phyloP scores from a whole-genome alignment of 1,140 invertebrate species.

The Polyergus mexicanus region DNA sequence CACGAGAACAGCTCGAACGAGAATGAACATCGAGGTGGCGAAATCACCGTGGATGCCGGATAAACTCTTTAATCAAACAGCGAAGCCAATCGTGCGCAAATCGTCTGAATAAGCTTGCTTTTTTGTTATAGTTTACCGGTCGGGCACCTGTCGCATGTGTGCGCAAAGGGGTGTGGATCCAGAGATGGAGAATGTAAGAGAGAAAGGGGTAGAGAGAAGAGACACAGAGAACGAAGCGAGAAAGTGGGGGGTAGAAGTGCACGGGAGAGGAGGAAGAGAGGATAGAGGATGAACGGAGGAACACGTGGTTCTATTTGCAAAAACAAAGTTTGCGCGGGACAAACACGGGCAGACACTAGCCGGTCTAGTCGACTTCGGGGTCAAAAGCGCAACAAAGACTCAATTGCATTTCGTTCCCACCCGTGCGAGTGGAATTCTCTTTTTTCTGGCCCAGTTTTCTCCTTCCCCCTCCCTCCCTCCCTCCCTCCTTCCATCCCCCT shows the following conservation, averaged over 20 bases:
- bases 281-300: slow-evolving; percentile 75
- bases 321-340: slow-evolving; percentile 84
- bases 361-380: slow-evolving; percentile 79
- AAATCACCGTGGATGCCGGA: slow-evolving; percentile 53
- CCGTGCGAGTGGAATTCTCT: slow-evolving; percentile 63
- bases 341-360: slow-evolving; percentile 81
- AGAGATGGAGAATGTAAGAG: slow-evolving; percentile 59
- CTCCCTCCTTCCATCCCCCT: too few relatives aligned
- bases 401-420: slow-evolving; percentile 75
- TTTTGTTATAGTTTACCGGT: slow-evolving; percentile 75
- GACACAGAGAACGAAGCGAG: slow-evolving; percentile 54
- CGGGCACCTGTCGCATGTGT: slow-evolving; percentile 81
- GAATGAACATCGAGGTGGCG: slow-evolving; percentile 37
- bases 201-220: slow-evolving; percentile 38
- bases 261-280: slow-evolving; percentile 33
- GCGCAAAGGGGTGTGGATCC: slow-evolving; percentile 74
- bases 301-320: slow-evolving; percentile 84
- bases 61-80: slow-evolving; percentile 65
- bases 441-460: slow-evolving; percentile 55
- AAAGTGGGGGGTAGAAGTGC: slow-evolving; percentile 43
- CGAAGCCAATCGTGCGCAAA: slow-evolving; percentile 75
- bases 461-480: too few relatives aligned
- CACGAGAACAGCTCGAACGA: slow-evolving; percentile 17
- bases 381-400: slow-evolving; percentile 83
- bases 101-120: slow-evolving; percentile 74